These are phyloP conservation scores for Rhogogaster chlorosoma DNA, from an alignment of 2,888 invertebrate species.

Conservation along the genomic window DNA sequence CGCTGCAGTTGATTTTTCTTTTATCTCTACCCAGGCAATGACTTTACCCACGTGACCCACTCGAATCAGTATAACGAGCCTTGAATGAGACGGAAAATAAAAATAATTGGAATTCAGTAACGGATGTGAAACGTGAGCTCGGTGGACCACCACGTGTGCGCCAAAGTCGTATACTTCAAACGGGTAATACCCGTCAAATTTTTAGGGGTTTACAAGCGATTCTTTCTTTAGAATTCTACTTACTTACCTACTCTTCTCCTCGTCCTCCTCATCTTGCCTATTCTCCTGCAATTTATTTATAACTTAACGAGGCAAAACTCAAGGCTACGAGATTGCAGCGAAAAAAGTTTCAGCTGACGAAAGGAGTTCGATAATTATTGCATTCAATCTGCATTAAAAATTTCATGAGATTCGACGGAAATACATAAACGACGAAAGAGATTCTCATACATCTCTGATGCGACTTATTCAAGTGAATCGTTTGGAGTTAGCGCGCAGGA, in stretches of 20 bases:
- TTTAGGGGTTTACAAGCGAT: constrained; percentile 13
- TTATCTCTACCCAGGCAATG: not conserved
- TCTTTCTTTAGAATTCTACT: constrained; percentile 32
- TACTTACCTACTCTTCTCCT: not conserved
- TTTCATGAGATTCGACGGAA: not conserved
- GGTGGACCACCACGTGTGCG: not conserved
- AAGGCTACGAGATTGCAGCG: not conserved
- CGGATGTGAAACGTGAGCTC: constrained; percentile 28
- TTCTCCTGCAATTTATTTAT: not conserved
- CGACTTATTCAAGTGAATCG: not conserved
- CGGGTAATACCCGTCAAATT: constrained; percentile 42
- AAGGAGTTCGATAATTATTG: not conserved
- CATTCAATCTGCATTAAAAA: not conserved
- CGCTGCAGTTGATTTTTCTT: not conserved
- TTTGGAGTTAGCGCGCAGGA: not conserved
- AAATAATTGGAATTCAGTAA: constrained; percentile 4
- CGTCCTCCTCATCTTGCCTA: not conserved
- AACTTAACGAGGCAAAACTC: not conserved
- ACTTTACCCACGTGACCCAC: not conserved
- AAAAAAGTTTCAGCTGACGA: not conserved
- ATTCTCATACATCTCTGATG: too few relatives aligned
- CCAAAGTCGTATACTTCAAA: constrained; percentile 20
- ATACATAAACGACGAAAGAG: too few relatives aligned
- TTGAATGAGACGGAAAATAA: not conserved
- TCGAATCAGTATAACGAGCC: constrained; percentile 12